Evolutionary conservation across 2,113 vertebrate genomes (phyloP).

Genomic region (Urocitellus parryii): DNA sequence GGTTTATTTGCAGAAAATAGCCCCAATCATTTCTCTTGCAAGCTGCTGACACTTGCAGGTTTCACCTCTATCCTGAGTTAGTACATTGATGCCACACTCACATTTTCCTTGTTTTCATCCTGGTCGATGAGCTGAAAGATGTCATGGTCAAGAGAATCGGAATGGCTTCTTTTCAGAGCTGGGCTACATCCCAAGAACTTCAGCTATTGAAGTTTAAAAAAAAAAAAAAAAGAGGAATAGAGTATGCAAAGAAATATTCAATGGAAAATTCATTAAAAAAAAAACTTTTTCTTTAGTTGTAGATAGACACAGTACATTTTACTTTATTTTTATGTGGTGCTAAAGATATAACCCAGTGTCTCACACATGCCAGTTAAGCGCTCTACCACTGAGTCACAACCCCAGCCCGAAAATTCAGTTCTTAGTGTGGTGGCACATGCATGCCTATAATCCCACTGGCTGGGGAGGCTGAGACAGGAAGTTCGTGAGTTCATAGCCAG

Average conservation of each 20-base stretch:
- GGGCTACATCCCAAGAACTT: slow-evolving; percentile 93
- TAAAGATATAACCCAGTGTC: too few species aligned
- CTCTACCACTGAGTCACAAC: too few species aligned
- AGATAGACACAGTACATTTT: too few species aligned
- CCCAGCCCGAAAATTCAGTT: too few species aligned
- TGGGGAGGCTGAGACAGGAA: too few species aligned
- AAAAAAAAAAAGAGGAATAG: background rate
- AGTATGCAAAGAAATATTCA: background rate
- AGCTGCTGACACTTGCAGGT: background rate
- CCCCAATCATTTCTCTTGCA: too few species aligned
- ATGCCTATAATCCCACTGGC: too few species aligned
- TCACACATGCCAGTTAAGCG: too few species aligned
- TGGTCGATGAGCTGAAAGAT: slow-evolving; percentile 86
- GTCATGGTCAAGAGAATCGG: slow-evolving; percentile 86
- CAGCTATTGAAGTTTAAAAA: slow-evolving; percentile 82
- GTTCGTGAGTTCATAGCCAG: too few species aligned
- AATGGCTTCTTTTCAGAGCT: slow-evolving; percentile 89
- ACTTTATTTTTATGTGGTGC: too few species aligned
- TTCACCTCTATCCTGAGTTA: background rate
- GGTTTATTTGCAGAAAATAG: background rate
- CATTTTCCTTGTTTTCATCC: slow-evolving; percentile 94
- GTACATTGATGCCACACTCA: slow-evolving; percentile 76
- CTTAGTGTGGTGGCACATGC: too few species aligned
- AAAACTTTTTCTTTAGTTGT: too few species aligned
- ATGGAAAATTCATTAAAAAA: background rate